A percentile compares a stretch with the other conserved stretches of the same genome.
Evolutionary conservation across 2,797 vertebrate species (phyloP).

Genomic region (Balearica regulorum): DNA sequence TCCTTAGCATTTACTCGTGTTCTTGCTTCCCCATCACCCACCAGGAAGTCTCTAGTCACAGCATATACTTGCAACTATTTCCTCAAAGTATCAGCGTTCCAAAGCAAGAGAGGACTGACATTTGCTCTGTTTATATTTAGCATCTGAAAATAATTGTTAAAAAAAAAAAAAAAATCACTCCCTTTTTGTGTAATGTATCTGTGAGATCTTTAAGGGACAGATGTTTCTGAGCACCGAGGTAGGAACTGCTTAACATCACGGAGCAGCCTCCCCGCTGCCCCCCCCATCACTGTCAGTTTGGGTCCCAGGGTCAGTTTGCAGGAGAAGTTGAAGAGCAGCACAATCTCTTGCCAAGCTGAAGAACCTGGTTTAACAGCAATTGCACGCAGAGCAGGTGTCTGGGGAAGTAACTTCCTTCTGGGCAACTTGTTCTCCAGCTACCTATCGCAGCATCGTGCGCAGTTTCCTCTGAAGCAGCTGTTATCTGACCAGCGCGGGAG

Average conservation of each 20-base stretch:
- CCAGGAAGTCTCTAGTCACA: background rate
- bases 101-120: background rate
- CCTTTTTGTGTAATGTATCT: background rate
- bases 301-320: background rate
- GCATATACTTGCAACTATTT: background rate
- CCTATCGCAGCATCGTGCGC: background rate
- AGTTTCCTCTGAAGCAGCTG: background rate
- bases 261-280: background rate
- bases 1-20: background rate
- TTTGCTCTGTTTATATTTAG: background rate
- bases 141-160: background rate
- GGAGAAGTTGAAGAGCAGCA: background rate
- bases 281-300: fast-evolving
- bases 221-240: background rate
- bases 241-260: background rate
- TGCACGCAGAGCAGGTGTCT: background rate
- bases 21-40: background rate
- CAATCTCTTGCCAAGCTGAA: background rate
- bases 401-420: background rate
- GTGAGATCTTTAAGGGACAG: background rate
- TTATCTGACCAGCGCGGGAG: background rate
- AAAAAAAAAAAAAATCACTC: background rate
- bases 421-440: background rate
- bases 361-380: background rate
- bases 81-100: background rate